phyloP scores from a whole-genome alignment of 92 coral and sea anemone species.

The Palythoa heliodiscus region DNA sequence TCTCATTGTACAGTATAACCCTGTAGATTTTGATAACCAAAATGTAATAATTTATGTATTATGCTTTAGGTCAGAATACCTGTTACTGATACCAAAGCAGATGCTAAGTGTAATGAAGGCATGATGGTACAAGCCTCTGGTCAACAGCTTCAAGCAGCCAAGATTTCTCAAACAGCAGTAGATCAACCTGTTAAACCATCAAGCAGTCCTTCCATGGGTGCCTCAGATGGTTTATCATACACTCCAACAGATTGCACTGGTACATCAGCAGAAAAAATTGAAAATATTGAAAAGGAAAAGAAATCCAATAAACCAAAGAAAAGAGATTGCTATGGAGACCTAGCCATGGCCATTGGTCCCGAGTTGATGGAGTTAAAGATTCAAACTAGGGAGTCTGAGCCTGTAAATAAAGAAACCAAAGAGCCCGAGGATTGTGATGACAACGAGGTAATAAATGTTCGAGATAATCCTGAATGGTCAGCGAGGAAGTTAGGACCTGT shows the following conservation, averaged over 20 bases:
- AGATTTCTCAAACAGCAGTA: background rate
- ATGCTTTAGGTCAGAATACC: background rate
- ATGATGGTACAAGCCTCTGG: background rate
- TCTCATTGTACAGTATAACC: background rate
- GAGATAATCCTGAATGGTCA: conserved; percentile 5
- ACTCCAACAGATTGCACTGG: background rate
- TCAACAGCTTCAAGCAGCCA: background rate
- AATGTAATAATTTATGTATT: background rate
- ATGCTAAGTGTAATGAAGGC: background rate
- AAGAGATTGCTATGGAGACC: conserved; percentile 45
- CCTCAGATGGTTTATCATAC: background rate
- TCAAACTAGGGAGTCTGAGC: background rate
- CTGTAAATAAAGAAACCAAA: background rate
- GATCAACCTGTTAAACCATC: background rate
- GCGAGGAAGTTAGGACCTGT: conserved; percentile 20
- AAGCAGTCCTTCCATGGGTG: background rate
- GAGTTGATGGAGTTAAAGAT: conserved; percentile 46
- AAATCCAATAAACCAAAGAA: conserved; percentile 26
- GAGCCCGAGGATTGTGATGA: conserved; percentile 1
- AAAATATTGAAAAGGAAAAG: background rate
- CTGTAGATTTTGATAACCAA: background rate
- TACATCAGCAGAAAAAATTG: background rate
- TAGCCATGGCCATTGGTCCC: conserved; percentile 53
- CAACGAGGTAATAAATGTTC: conserved; percentile 15
- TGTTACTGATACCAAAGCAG: background rate